These are phyloP conservation scores for Geopemphigus sp. DNA, from an alignment of 1,140 invertebrate genomes.

Conservation along the genomic window DNA sequence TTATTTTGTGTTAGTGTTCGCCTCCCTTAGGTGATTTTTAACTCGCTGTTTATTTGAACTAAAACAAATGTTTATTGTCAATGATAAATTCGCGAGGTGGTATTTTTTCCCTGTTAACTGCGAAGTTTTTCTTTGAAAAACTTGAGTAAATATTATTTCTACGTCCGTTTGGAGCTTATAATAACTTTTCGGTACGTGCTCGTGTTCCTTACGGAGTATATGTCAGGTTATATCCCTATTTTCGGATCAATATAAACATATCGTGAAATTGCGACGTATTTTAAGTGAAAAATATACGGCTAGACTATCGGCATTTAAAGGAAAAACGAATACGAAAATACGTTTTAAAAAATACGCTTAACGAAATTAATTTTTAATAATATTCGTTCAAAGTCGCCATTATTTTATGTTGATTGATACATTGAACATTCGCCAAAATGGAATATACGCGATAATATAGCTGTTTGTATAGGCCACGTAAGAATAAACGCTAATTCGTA, in stretches of 20 bases:
- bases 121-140: slow-evolving; percentile 8
- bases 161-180: slow-evolving; percentile 4
- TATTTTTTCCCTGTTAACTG: not conserved
- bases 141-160: slow-evolving; percentile 35
- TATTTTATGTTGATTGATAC: no score
- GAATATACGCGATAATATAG: no score
- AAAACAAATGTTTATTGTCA: slow-evolving; percentile 35
- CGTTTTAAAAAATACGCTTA: no score
- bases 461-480: no score
- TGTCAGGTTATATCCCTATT: slow-evolving; percentile 3
- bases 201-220: slow-evolving; percentile 9
- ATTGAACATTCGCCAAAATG: no score
- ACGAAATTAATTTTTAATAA: no score
- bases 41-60: slow-evolving; percentile 10
- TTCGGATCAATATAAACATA: not conserved
- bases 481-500: no score
- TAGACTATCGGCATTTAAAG: not conserved
- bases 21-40: not conserved
- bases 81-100: slow-evolving; percentile 3
- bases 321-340: no score
- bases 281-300: not conserved
- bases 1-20: not conserved
- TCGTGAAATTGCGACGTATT: not conserved
- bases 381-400: no score
- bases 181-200: slow-evolving; percentile 44